Base-by-base conservation (phyloP, 2,888 invertebrate species). In the Epistrophe grossulariae region DNA sequence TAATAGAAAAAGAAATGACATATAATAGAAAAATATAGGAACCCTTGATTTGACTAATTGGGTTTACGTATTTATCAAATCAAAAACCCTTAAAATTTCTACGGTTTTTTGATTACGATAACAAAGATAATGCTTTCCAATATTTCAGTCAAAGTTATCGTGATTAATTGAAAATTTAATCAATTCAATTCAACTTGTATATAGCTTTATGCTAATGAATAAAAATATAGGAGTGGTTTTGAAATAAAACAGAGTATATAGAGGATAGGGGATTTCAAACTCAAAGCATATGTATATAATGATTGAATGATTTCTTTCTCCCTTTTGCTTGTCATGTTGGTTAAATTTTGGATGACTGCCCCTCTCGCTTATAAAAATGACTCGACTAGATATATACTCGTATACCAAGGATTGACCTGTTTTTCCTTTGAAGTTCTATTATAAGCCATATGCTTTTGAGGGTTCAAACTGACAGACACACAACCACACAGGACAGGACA, bases 131-230 rank as follows among this genome's bases (percentile, higher is more conserved):
- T 13, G 24, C 35, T 55, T 52, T 55, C 38, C 55, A 64, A 19
- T 68, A 45, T 68, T 66, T 60, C 68, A 45, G 43, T 79, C 66
- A 38, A 60, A 68, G 24, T 66, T 48, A 66, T 66, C 50, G 17
- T 80, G 80, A 84, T 84, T 76, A 80, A 84, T 84, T 52, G 74
- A 55, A 38, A 35, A 4, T 38, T 0, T 59, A 59, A 66, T 43
- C 19, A 15, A 35, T 66, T 71, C 45, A 43, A 31, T 15, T 40
- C 60, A n/a, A n/a, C n/a, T n/a, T 5, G 7, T 31, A 4, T 6
- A 40, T 0, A 28, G 78, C 73, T 55, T 38, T 28, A 79, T 79
- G 62, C 64, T 57, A 70, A 83, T 83, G 70, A 70, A 66, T 50
- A 48, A 38, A 35, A 13, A 15, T 19, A 19, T 19, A 35, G n/a